Conservation (phyloP, 2,113 vertebrate species). For the Drymodes brunneopygia region DNA sequence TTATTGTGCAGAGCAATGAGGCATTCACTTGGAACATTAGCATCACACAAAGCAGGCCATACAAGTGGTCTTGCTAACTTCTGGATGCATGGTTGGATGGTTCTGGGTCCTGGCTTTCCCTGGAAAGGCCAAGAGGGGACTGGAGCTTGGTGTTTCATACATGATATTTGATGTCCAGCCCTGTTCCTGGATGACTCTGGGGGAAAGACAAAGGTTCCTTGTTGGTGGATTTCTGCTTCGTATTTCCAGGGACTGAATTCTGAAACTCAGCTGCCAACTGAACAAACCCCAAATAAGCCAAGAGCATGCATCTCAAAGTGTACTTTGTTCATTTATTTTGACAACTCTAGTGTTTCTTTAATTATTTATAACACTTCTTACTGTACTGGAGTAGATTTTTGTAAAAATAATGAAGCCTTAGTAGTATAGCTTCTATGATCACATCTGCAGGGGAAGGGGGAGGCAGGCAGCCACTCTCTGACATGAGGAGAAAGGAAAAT, state of each 20-base stretch:
- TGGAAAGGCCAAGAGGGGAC: not conserved
- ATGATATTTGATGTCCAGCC: not conserved
- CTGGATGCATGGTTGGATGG: constrained; percentile 3
- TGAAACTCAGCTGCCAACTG: not conserved
- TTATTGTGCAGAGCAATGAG: constrained; percentile 61
- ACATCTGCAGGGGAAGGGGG: constrained; percentile 28
- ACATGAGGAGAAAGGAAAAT: constrained; percentile 26
- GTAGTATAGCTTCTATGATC: constrained; percentile 7
- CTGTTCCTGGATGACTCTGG: constrained; percentile 5
- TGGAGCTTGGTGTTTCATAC: not conserved
- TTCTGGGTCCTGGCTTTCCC: constrained; percentile 8
- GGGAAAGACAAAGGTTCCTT: constrained; percentile 6
- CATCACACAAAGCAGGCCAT: constrained; percentile 39
- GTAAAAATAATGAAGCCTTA: constrained; percentile 65
- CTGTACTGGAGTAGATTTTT: constrained; percentile 54
- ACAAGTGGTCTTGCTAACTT: constrained; percentile 44
- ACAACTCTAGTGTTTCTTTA: constrained; percentile 61
- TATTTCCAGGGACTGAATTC: constrained; percentile 1
- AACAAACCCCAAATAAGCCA: constrained; percentile 47
- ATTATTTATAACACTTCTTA: constrained; percentile 63
- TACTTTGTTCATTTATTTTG: constrained; percentile 66
- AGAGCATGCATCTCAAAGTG: constrained; percentile 36
- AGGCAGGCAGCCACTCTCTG: not conserved
- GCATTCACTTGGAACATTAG: constrained; percentile 54
- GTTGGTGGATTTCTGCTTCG: constrained; percentile 4